phyloP scores from a whole-genome alignment of 2,888 invertebrate species.

The Eupithecia subumbrata region DNA sequence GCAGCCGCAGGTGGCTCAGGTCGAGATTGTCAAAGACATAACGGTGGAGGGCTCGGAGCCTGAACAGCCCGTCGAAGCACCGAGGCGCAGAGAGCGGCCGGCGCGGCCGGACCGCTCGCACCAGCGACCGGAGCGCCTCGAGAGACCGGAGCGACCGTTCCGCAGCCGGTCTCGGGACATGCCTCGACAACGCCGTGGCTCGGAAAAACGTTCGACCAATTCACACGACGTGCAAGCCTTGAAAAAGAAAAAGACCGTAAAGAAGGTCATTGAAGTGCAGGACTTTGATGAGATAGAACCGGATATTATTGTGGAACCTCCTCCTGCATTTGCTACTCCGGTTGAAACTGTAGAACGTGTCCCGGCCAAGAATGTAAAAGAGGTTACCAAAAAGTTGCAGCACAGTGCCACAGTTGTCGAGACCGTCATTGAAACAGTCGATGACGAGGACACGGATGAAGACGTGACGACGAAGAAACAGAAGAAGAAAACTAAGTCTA shows the following conservation, averaged over 20 bases:
- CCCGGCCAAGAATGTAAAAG: constrained; percentile 19
- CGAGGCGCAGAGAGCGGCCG: constrained; percentile 36
- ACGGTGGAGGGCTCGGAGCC: constrained; percentile 65
- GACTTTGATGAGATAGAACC: constrained; percentile 68
- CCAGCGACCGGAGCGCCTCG: constrained; percentile 55
- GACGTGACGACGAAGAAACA: constrained; percentile 61
- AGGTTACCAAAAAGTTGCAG: constrained; percentile 59
- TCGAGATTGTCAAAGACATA: constrained; percentile 70
- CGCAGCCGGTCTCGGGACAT: constrained; percentile 72
- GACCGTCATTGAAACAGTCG: constrained; percentile 45
- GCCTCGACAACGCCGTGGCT: constrained; percentile 69
- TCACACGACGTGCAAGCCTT: constrained; percentile 63
- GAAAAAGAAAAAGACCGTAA: constrained; percentile 72
- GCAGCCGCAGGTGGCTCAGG: constrained; percentile 72
- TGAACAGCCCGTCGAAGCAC: constrained; percentile 48
- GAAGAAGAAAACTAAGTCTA: constrained; percentile 73
- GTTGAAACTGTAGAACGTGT: constrained; percentile 4
- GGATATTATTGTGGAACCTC: constrained; percentile 31
- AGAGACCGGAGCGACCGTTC: constrained; percentile 55
- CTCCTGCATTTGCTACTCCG: constrained; percentile 18
- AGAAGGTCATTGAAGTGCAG: constrained; percentile 74
- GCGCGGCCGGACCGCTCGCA: constrained; percentile 50
- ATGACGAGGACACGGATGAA: constrained; percentile 42
- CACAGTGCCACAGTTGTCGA: constrained; percentile 64
- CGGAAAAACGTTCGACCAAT: constrained; percentile 71